These are phyloP conservation scores for Aphelenchoides bicaudatus DNA, from an alignment of 2,888 invertebrate genomes.

Conservation along the genomic window DNA sequence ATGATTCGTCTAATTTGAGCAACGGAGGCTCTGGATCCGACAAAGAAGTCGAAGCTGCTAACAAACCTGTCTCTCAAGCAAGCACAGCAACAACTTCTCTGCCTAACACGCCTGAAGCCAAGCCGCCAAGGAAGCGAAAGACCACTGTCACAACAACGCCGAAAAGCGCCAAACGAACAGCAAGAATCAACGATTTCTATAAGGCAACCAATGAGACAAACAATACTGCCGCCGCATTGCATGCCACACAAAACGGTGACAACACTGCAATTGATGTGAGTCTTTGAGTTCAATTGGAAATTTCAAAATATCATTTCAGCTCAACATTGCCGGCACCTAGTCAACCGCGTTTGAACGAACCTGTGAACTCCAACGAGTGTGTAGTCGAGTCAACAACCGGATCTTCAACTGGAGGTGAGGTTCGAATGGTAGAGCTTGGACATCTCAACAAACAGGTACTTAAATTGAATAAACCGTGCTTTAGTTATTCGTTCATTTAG, in stretches of 20 bases:
- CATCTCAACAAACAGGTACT: background rate
- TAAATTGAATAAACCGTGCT: background rate
- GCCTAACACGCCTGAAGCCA: background rate
- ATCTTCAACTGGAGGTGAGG: no score
- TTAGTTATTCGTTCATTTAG: background rate
- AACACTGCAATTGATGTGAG: slow-evolving; percentile 2
- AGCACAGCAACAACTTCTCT: background rate
- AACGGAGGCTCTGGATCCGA: background rate
- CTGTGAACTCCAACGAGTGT: background rate
- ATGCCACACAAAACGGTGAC: slow-evolving; percentile 8
- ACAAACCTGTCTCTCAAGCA: background rate
- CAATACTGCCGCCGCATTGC: background rate
- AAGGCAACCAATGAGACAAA: background rate
- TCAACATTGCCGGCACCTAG: no score
- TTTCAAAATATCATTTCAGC: background rate
- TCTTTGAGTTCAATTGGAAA: background rate
- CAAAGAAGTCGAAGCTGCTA: background rate
- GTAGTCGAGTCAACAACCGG: slow-evolving; percentile 11
- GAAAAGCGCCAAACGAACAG: background rate
- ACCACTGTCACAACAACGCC: slow-evolving; percentile 1
- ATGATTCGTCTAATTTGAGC: background rate
- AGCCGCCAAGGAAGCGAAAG: background rate
- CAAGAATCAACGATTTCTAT: background rate
- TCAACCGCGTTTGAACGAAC: background rate
- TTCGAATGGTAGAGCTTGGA: no score